A percentile compares a stretch with the other conserved stretches of the same genome.
phyloP scores from a whole-genome alignment of 2,797 vertebrate genomes.

The Phrynocephalus guinanensis region DNA sequence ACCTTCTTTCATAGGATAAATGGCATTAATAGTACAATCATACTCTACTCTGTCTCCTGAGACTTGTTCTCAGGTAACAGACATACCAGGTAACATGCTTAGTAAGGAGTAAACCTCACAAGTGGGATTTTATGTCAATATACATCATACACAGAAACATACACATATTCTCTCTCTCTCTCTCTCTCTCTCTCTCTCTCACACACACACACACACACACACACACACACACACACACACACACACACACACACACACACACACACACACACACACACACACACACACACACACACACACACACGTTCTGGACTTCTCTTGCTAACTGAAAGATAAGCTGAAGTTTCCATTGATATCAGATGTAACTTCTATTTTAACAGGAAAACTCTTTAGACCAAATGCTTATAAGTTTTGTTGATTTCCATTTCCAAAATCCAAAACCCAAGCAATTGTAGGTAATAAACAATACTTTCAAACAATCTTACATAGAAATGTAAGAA shows the following conservation, averaged over 20 bases:
- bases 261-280: too few relatives aligned
- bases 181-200: too few relatives aligned
- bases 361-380: slow-evolving; percentile 25
- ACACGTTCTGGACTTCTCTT: not conserved
- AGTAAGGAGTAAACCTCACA: not conserved
- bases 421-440: slow-evolving; percentile 6
- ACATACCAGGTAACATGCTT: not conserved
- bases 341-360: not conserved
- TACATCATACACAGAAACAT: too few relatives aligned
- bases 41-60: not conserved
- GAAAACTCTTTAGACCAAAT: slow-evolving; percentile 5
- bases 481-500: not conserved
- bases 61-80: not conserved
- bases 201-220: too few relatives aligned
- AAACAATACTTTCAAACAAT: not conserved
- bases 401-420: not conserved
- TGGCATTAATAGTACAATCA: not conserved
- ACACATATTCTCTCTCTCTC: not conserved
- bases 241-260: not conserved
- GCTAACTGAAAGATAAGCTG: slow-evolving; percentile 7
- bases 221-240: not conserved
- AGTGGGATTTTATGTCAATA: not conserved
- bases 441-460: slow-evolving; percentile 3
- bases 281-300: not conserved
- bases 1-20: not conserved